phyloP scores from a whole-genome alignment of 1,140 invertebrate species.

The Tetramorium parvispinum region DNA sequence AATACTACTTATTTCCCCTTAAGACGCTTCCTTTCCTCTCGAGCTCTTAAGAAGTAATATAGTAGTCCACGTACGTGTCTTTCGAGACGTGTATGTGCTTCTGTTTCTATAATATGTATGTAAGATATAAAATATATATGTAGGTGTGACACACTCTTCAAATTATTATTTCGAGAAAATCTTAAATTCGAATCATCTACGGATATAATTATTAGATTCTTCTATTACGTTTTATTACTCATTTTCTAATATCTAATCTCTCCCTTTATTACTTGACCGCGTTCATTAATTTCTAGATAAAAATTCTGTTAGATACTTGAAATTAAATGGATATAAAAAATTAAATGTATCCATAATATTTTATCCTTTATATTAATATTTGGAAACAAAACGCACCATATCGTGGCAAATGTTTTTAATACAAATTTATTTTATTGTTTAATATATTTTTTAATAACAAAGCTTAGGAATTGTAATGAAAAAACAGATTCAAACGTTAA shows the following conservation, averaged over 20 bases:
- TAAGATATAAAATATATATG: not conserved
- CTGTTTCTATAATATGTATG: not conserved
- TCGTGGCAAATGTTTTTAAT: not conserved
- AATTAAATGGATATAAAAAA: constrained; percentile 4
- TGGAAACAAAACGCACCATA: not conserved
- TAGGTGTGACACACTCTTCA: not conserved
- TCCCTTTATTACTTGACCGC: not conserved
- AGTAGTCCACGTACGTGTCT: not conserved
- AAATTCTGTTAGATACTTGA: not conserved
- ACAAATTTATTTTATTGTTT: not conserved
- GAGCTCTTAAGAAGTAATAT: constrained; percentile 19
- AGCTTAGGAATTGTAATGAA: not conserved
- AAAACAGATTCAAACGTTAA: not conserved
- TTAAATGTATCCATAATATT: constrained; percentile 7
- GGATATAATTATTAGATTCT: too few relatives aligned
- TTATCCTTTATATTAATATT: not conserved
- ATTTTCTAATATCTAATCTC: not conserved
- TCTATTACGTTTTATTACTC: not conserved
- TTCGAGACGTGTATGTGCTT: not conserved
- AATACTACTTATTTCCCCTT: constrained; percentile 56
- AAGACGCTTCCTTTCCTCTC: constrained; percentile 13
- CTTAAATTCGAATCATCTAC: not conserved
- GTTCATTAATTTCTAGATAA: constrained; percentile 6
- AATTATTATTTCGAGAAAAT: not conserved
- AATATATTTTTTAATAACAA: not conserved